Percentiles rank a stretch among this genome's conserved stretches.
phyloP scores from a whole-genome alignment of 1,140 invertebrate species.

The Copidosoma floridanum region DNA sequence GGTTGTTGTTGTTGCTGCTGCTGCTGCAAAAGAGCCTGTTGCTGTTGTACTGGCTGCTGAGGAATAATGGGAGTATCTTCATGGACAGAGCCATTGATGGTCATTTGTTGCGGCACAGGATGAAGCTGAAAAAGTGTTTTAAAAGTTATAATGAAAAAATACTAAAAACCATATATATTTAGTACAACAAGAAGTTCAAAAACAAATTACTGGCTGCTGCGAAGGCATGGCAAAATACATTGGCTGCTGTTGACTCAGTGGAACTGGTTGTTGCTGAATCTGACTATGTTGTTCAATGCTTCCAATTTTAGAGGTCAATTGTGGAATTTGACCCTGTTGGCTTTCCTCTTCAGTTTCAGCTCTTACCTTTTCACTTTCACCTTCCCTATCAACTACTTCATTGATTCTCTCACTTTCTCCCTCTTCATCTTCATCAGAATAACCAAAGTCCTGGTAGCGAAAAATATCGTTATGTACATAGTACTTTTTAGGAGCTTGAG shows the following conservation, averaged over 20 bases:
- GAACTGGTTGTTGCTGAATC: conserved; percentile 35
- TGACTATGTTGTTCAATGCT: conserved; percentile 43
- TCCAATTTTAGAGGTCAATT: conserved; percentile 34
- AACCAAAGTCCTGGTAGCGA: conserved; percentile 76
- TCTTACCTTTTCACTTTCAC: conserved; percentile 60
- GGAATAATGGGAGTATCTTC: conserved; percentile 47
- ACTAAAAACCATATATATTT: too few species aligned
- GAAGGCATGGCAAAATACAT: conserved; percentile 47
- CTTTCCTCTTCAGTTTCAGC: conserved; percentile 69
- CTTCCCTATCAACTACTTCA: conserved; percentile 49
- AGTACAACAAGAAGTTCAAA: too few species aligned
- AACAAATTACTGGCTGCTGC: conserved; percentile 39
- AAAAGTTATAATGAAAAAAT: background rate
- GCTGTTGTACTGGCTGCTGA: conserved; percentile 44
- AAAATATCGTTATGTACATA: conserved; percentile 99
- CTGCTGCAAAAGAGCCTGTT: conserved; percentile 39
- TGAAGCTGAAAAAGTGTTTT: conserved; percentile 38
- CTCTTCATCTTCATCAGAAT: conserved; percentile 67
- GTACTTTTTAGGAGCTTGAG: conserved; percentile 93
- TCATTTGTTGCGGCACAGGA: conserved; percentile 46
- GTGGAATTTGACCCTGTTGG: conserved; percentile 48
- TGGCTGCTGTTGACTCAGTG: conserved; percentile 32
- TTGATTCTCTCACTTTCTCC: conserved; percentile 40
- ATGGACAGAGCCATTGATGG: conserved; percentile 50
- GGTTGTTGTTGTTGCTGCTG: conserved; percentile 42